Base-by-base conservation (phyloP, 2,113 vertebrate species). In the Petrocephalus microphthalmus region DNA sequence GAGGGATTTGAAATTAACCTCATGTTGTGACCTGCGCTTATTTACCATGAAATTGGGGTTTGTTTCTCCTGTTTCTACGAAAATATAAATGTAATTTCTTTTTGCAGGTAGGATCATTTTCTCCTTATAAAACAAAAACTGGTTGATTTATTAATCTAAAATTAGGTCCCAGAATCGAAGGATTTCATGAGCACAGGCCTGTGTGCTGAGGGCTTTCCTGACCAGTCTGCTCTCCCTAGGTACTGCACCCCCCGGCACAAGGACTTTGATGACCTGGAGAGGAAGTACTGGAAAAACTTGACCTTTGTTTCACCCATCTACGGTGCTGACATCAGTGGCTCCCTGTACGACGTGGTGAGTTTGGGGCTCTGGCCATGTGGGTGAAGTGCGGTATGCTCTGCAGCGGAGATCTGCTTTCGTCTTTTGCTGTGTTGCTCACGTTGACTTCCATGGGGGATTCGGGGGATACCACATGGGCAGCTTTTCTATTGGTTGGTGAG, bases 281-380 rank as follows among this genome's bases (percentile, higher is more conserved):
- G 98, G 87, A 99, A 99, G 88, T 99, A 99, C 94, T 99, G 98
- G 98, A 99, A 99, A 94, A 99, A 99, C 64, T 94, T 99, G 51
- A 99, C 98, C 0, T 99, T 99, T 25, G 96, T 99, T 33, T 99
- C 98, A 0, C 98, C 98, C 0, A 98, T 99, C 84, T 99, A 99
- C 0, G 98, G 98, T 3, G 98, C 98, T 0, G 98, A 99, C 81
- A 98, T 99, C 92, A 98, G 98, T 2, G 98, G 98, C 86, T 99
- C 98, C 0, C 94, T 99, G 0, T 99, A 99, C 1, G 98, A 99
- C 20, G 91, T 95, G 0, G 98, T 99, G 84, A 97, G 96, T 95
- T 11, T 1, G 45, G 8, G 10, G 20, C 7, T 45, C 37, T 11
- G 17, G 42, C 42, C 5, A 5, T 2, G 3, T 37, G 37, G 37